A percentile compares a stretch with the other conserved stretches of the same genome.
Conservation (phyloP, 2,113 vertebrate genomes). For the Oreochromis niloticus region DNA sequence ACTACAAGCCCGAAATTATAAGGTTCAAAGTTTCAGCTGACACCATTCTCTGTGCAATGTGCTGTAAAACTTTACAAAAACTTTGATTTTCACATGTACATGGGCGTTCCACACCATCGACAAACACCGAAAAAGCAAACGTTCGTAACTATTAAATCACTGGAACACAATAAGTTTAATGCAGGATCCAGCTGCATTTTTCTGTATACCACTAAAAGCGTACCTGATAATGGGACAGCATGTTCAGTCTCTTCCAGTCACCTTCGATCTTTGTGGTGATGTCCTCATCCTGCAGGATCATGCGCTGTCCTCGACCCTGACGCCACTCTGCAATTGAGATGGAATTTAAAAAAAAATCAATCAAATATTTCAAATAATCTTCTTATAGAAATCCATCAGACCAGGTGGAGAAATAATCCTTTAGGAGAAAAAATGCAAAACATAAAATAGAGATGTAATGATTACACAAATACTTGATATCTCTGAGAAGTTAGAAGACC, state of each 20-base stretch:
- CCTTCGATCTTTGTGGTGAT: conserved; percentile 96
- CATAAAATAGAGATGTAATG: background rate
- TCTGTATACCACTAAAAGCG: background rate
- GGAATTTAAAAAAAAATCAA: background rate
- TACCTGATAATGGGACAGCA: conserved; percentile 77
- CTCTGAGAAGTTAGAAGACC: background rate
- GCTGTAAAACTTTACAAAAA: background rate
- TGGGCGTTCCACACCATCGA: background rate
- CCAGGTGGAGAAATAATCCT: background rate
- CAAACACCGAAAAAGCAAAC: background rate
- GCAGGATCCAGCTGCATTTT: background rate
- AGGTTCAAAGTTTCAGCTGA: background rate
- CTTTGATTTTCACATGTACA: background rate
- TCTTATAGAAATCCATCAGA: background rate
- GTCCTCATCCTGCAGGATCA: conserved; percentile 94
- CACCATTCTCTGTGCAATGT: background rate
- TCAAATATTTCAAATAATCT: background rate
- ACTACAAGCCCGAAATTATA: background rate
- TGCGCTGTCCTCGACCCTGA: conserved; percentile 88
- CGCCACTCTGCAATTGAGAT: conserved; percentile 84
- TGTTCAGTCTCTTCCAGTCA: conserved; percentile 97
- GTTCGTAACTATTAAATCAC: background rate
- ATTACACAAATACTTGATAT: background rate
- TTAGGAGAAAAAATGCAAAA: background rate
- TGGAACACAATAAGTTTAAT: background rate